These are phyloP conservation scores for Lycaon pictus DNA, from an alignment of 2,113 vertebrate genomes.

Conservation along the genomic window DNA sequence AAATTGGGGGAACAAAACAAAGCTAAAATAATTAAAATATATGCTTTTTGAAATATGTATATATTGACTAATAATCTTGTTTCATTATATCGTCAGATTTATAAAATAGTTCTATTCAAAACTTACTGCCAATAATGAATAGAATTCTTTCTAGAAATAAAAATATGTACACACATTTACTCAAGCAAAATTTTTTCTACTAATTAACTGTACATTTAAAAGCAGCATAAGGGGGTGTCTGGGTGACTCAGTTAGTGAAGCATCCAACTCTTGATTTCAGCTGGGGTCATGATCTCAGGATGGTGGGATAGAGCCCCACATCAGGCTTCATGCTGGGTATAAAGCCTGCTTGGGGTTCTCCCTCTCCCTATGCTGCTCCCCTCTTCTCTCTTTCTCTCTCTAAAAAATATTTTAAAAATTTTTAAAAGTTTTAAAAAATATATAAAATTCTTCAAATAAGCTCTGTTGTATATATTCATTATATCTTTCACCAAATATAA, in stretches of 20 bases:
- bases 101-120: constrained; percentile 8
- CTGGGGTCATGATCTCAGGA: neutral
- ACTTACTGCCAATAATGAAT: neutral
- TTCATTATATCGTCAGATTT: neutral
- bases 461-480: neutral
- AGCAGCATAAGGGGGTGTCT: neutral
- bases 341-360: neutral
- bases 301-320: neutral
- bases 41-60: neutral
- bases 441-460: neutral
- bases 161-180: neutral
- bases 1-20: neutral
- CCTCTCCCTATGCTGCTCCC: neutral
- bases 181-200: neutral
- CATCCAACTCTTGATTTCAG: neutral
- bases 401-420: neutral
- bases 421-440: neutral
- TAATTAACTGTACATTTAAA: neutral
- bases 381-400: neutral
- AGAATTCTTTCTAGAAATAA: neutral
- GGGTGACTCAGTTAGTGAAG: neutral
- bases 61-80: neutral
- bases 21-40: neutral
- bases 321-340: neutral
- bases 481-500: neutral